These are phyloP conservation scores for Phaethon lepturus DNA, from an alignment of 2,113 vertebrate species.

Conservation along the genomic window DNA sequence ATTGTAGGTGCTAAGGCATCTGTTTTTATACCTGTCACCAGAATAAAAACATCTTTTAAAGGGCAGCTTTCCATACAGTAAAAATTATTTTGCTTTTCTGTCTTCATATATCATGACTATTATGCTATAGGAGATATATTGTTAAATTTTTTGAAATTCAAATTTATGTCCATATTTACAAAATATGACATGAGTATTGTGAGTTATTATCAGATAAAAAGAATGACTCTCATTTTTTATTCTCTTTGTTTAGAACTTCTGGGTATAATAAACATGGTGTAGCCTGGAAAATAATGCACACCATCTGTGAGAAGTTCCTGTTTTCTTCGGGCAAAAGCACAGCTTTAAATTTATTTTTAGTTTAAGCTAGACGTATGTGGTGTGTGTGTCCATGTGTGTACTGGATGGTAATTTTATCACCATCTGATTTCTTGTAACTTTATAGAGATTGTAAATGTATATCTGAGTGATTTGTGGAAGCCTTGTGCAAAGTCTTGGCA, in stretches of 20 bases:
- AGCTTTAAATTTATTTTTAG: slow-evolving; percentile 24
- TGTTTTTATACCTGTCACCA: slow-evolving; percentile 10
- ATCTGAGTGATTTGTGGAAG: slow-evolving; percentile 45
- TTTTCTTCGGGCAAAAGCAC: slow-evolving; percentile 38
- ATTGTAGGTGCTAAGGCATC: slow-evolving; percentile 4
- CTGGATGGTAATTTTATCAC: slow-evolving; percentile 46
- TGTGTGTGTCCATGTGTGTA: not conserved
- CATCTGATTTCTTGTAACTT: slow-evolving; percentile 51
- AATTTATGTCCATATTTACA: slow-evolving; percentile 53
- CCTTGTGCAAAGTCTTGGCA: slow-evolving; percentile 17
- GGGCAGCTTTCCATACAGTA: not conserved
- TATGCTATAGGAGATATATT: not conserved
- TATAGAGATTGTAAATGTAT: slow-evolving; percentile 10
- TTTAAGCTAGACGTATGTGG: not conserved
- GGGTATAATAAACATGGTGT: not conserved
- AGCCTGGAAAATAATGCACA: not conserved
- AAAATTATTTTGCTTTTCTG: slow-evolving; percentile 2
- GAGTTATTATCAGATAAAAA: slow-evolving; percentile 16
- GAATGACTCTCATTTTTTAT: slow-evolving; percentile 16
- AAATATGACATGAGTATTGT: slow-evolving; percentile 21
- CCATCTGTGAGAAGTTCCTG: slow-evolving; percentile 34
- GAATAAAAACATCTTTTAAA: not conserved
- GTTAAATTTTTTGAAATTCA: slow-evolving; percentile 25
- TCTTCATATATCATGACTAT: not conserved
- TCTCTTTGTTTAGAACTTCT: not conserved